phyloP scores from a whole-genome alignment of 2,797 vertebrate species.

The Anguilla megastoma region DNA sequence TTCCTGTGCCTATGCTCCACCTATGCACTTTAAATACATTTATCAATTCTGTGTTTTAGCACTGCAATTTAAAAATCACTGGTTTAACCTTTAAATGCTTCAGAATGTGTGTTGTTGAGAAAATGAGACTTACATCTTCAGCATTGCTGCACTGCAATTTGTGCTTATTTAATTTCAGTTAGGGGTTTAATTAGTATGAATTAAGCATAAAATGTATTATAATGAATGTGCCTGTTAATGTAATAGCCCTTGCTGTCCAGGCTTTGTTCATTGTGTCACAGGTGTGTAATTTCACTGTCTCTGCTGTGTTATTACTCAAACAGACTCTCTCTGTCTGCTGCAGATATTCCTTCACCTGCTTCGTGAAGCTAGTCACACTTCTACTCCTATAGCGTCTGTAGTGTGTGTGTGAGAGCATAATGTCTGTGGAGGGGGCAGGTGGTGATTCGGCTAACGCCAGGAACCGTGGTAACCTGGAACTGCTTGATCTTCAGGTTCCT shows the following conservation, averaged over 20 bases:
- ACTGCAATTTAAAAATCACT: background rate
- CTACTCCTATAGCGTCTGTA: constrained; percentile 76
- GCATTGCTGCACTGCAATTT: background rate
- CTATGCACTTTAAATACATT: background rate
- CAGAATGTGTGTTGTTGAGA: background rate
- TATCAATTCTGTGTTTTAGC: background rate
- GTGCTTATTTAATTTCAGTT: background rate
- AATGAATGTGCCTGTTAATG: background rate
- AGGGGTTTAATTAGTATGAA: background rate
- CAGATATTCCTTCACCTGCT: constrained; percentile 94
- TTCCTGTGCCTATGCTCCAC: background rate
- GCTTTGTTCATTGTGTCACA: constrained; percentile 10
- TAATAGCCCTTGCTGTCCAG: background rate
- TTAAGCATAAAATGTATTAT: background rate
- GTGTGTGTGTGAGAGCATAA: constrained; percentile 93
- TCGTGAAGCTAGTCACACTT: constrained; percentile 77
- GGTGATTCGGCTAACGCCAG: constrained; percentile 92
- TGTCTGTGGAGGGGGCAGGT: constrained; percentile 86
- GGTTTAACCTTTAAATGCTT: background rate
- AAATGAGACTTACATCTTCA: background rate
- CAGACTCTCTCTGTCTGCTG: constrained; percentile 95
- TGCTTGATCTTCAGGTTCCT: background rate
- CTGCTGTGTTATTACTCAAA: constrained; percentile 92
- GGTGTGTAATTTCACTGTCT: background rate
- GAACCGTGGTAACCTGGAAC: constrained; percentile 92